phyloP scores from a whole-genome alignment of 2,888 invertebrate species.

The Scaptomyza cyrtandrae region DNA sequence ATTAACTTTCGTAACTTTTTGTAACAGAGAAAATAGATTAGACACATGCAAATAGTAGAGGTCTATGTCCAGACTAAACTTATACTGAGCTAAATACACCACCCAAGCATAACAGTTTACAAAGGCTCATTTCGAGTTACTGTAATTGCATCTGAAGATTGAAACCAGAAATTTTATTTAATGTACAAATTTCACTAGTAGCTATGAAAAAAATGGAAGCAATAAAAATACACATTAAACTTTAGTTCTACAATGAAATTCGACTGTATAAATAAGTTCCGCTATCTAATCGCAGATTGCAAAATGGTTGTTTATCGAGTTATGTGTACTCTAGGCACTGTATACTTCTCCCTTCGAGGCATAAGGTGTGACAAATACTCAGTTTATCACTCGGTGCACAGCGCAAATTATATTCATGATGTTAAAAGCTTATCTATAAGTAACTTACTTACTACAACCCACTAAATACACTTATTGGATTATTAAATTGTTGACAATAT shows the following conservation, averaged over 20 bases:
- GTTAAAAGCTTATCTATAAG: neutral
- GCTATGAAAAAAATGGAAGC: no score
- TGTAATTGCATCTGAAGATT: no score
- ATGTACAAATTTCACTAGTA: neutral
- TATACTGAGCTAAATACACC: neutral
- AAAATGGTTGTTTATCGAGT: conserved; percentile 49
- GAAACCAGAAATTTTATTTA: neutral
- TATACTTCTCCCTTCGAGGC: conserved; percentile 2
- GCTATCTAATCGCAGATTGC: conserved; percentile 47
- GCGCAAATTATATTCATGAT: neutral
- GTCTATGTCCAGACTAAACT: neutral
- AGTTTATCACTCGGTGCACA: neutral
- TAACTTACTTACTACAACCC: neutral
- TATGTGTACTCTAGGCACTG: conserved; percentile 5
- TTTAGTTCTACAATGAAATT: neutral
- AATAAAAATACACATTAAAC: neutral
- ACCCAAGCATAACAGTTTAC: no score
- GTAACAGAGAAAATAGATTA: neutral
- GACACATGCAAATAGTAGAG: neutral
- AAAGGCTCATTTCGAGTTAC: no score
- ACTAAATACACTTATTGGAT: conserved; percentile 1
- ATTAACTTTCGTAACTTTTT: neutral
- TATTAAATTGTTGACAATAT: conserved; percentile 34
- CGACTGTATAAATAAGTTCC: conserved; percentile 4
- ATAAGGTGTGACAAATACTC: neutral